Base-by-base conservation (phyloP, 1,140 invertebrate species). In the Trypoxylus dichotomus region DNA sequence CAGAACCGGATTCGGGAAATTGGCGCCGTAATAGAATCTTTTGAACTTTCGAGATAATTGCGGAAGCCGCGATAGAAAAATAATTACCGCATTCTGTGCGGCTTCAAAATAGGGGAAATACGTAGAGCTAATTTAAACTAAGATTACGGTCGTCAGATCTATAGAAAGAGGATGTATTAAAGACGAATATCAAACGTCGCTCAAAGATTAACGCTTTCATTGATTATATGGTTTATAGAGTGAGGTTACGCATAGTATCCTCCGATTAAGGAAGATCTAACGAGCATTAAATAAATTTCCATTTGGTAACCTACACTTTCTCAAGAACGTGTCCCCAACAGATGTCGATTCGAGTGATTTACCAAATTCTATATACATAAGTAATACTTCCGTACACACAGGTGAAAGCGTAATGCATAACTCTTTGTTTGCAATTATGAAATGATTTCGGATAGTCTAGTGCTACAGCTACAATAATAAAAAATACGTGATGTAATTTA, bases 1-100 rank as follows among this genome's bases (percentile, higher is more conserved):
- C 80, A 81, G 60, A 72, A 63, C 25, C 72, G 60, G 76, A 60
- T 79, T 73, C 78, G 76, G 80, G 82, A 82, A 83, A 83, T 82
- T 81, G 71, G 43, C 63, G 24, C 75, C 77, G 60, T 68, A 68
- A 27, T 68, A n/a, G 60, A 29, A 68, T 27, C 60, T 27, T 68
- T 68, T 68, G 60, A 68, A 27, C n/a, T 68, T 68, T 68, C 60
- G 60, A 68, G 60, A 68, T 68, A 68, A 68, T 68, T 68, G 60
- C 60, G 60, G 60, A 68, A 68, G 25, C 24, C 11, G 60, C 21
- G 2, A 21, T 21, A 7, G 10, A 68, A 68, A 68, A 68, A 29
- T 68, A 68, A 68, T 27, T 11, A 27, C 24, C 60, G 60, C 27
- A 27, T 29, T 68, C 60, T 68, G n/a, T 68, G 15, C 27, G 25